A percentile compares a stretch with the other conserved stretches of the same genome.
These are phyloP conservation scores for Drosophila maculinotata DNA, from an alignment of 2,888 invertebrate species.

Conservation along the genomic window DNA sequence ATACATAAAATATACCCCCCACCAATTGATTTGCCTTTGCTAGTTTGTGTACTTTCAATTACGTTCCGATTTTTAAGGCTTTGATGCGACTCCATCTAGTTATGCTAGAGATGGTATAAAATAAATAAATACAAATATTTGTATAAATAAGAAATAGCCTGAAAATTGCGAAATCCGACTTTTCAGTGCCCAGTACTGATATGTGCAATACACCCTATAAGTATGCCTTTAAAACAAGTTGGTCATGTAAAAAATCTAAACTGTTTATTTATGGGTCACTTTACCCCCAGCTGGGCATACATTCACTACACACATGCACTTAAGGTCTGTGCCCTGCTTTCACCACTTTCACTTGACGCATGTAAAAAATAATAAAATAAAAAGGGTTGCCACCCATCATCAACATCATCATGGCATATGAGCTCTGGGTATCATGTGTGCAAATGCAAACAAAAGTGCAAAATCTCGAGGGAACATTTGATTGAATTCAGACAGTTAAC, in stretches of 20 bases:
- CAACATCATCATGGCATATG: constrained; percentile 29
- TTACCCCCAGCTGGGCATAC: constrained; percentile 69
- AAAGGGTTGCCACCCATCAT: constrained; percentile 67
- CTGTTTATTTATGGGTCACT: constrained; percentile 81
- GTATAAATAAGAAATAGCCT: constrained; percentile 32
- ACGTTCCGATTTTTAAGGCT: constrained; percentile 39
- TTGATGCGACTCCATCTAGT: constrained; percentile 40
- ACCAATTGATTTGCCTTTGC: constrained; percentile 56
- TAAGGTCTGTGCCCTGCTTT: constrained; percentile 47
- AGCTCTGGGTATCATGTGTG: constrained; percentile 70
- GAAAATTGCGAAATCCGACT: background rate
- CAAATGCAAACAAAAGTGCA: constrained; percentile 69
- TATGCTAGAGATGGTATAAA: constrained; percentile 29
- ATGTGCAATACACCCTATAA: constrained; percentile 15
- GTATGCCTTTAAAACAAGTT: constrained; percentile 34
- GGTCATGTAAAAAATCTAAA: constrained; percentile 58
- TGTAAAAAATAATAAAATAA: constrained; percentile 30
- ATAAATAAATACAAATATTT: constrained; percentile 56
- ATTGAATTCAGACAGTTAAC: constrained; percentile 79
- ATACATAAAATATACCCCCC: constrained; percentile 2
- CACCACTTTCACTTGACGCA: constrained; percentile 61
- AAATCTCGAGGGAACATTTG: constrained; percentile 78
- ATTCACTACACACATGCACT: constrained; percentile 47
- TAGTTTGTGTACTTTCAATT: constrained; percentile 73
- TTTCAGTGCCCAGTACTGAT: constrained; percentile 16